Evolutionary conservation across 2,113 vertebrate genomes (phyloP), one percentile per base, ranked within the genome.

Genomic region (Erpornis zantholeuca): DNA sequence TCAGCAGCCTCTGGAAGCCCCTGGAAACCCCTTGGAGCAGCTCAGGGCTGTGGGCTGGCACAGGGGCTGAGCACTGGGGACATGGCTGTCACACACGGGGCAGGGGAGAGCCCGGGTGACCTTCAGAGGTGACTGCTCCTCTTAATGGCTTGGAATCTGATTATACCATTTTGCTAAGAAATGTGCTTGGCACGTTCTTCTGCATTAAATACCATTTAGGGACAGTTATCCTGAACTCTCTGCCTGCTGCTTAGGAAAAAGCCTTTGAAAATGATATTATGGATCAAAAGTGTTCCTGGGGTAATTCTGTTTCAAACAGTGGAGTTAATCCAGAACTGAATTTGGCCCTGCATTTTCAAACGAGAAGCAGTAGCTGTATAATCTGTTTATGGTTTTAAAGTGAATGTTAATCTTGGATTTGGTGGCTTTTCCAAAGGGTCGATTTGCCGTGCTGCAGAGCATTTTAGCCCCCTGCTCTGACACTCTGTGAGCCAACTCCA

Each of bases 321-420:
- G 29, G 86, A 73, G 82, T 96, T 96, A 96, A 94, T 94, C 93
- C 93, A 94, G 94, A 44, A 53, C 95, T 83, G 96, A 91, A n/a
- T 96, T 94, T 90, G 95, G 92, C 92, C 92, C 82, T 17, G 38
- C 85, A 28, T 95, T 93, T 94, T 81, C 92, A 83, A 87, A 93
- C 16, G 71, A 86, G 91, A 87, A 86, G 95, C 86, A 65, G 94
- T 71, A 91, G 94, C 94, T 90, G 71, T 76, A 85, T 97, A 94
- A 96, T 94, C 96, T 96, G 86, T 95, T 97, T 96, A 95, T 88
- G 96, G 95, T 91, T 96, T 97, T 94, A 96, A 82, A 94, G 94
- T 66, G 66, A 97, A 93, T 47, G 92, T 92, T 97, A 94, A 96
- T 94, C 92, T 94, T 94, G 94, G 93, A 92, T 96, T 95, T 91